Percentiles rank a stretch among this genome's conserved stretches.
phyloP scores from a whole-genome alignment of 2,888 invertebrate genomes.

The Hyposoter didymator region DNA sequence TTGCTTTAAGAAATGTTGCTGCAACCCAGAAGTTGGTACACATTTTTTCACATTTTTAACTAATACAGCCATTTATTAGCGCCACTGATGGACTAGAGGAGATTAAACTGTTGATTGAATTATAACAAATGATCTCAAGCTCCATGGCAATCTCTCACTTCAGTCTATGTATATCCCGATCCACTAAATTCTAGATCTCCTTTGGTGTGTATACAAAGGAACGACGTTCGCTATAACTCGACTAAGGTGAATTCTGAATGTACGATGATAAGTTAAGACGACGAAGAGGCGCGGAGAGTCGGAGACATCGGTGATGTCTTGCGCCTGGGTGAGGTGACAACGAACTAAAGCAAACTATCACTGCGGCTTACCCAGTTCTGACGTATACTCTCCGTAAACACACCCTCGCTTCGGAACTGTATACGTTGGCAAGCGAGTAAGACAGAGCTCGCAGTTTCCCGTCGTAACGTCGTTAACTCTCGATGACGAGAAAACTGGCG shows the following conservation, averaged over 20 bases:
- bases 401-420: conserved; percentile 57
- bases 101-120: not conserved
- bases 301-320: conserved; percentile 56
- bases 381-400: conserved; percentile 76
- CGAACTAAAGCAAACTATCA: conserved; percentile 81
- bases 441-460: conserved; percentile 60
- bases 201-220: conserved; percentile 9
- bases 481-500: conserved; percentile 52
- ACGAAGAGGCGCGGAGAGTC: conserved; percentile 56
- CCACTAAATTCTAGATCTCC: conserved; percentile 42
- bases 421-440: conserved; percentile 65
- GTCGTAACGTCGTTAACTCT: conserved; percentile 30
- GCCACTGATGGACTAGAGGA: not conserved
- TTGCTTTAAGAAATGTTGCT: not conserved
- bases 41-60: no score
- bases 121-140: not conserved
- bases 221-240: conserved; percentile 34
- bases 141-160: conserved; percentile 16
- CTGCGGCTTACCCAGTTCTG: conserved; percentile 76
- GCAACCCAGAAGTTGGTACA: not conserved
- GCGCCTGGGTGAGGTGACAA: conserved; percentile 59
- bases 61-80: not conserved
- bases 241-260: conserved; percentile 29
- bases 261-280: conserved; percentile 65
- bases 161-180: not conserved